phyloP scores from a whole-genome alignment of 2,888 invertebrate species.

The Drosophila tanythrix region DNA sequence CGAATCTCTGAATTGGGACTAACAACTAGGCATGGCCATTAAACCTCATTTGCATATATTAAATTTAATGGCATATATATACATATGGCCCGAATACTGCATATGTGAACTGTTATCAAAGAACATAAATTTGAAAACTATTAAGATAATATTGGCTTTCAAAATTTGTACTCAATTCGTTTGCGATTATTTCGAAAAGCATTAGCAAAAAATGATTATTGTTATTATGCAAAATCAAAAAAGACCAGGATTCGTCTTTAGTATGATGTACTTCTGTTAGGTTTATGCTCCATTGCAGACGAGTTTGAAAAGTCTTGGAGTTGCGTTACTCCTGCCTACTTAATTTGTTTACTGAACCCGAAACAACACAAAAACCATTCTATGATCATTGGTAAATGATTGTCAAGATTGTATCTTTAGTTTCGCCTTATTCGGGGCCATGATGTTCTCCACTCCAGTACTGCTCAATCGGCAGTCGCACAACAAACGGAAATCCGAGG shows the following conservation, averaged over 20 bases:
- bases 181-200: background rate
- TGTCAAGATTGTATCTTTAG: conserved; percentile 6
- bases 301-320: background rate
- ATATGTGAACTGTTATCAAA: background rate
- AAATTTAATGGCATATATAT: background rate
- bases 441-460: conserved; percentile 9
- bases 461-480: conserved; percentile 21
- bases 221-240: background rate
- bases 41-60: conserved; percentile 9
- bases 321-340: background rate
- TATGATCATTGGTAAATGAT: background rate
- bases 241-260: background rate
- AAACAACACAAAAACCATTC: background rate
- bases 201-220: background rate
- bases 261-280: background rate
- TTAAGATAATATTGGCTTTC: background rate
- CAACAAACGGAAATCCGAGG: conserved; percentile 26
- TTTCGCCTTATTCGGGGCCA: conserved; percentile 17
- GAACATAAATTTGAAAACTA: background rate
- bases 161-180: background rate
- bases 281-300: no score
- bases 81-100: background rate
- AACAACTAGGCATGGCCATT: background rate
- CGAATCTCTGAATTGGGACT: conserved; percentile 5
- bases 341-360: background rate